These are phyloP conservation scores for Ailuropoda melanoleuca DNA, from an alignment of 2,113 vertebrate species.

Conservation along the genomic window DNA sequence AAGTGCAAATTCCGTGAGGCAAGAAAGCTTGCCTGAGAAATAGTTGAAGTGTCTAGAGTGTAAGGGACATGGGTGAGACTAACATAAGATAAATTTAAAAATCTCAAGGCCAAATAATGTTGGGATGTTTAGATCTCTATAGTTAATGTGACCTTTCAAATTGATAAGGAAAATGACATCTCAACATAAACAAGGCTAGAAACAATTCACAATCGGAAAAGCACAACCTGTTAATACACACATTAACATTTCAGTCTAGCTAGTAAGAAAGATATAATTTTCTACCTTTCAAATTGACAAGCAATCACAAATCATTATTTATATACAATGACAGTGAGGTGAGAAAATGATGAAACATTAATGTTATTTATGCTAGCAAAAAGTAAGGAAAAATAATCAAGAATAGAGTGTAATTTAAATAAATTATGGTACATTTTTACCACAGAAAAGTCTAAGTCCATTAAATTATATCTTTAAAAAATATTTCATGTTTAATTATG, in stretches of 20 bases:
- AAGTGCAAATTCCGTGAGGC: not conserved
- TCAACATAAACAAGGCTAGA: not conserved
- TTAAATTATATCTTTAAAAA: conserved; percentile 26
- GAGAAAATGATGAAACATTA: not conserved
- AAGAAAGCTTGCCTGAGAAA: not conserved
- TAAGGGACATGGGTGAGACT: not conserved
- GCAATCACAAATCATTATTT: not conserved
- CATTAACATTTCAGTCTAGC: not conserved
- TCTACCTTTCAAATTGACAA: not conserved
- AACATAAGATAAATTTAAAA: not conserved
- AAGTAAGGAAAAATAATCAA: not conserved
- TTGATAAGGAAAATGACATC: not conserved
- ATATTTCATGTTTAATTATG: not conserved
- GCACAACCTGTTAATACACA: not conserved
- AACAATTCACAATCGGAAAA: conserved; percentile 31
- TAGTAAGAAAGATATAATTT: not conserved
- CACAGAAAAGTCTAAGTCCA: not conserved
- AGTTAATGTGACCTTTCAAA: not conserved
- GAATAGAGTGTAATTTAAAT: not conserved
- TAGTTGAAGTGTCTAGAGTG: not conserved
- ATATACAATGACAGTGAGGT: not conserved
- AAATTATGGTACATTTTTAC: conserved; percentile 1
- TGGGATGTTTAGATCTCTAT: not conserved
- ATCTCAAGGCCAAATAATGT: not conserved
- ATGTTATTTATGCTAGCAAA: not conserved